A percentile compares a stretch with the other conserved stretches of the same genome.
Evolutionary conservation across 2,797 vertebrate genomes (phyloP).

Genomic region (Hylomyscus alleni): DNA sequence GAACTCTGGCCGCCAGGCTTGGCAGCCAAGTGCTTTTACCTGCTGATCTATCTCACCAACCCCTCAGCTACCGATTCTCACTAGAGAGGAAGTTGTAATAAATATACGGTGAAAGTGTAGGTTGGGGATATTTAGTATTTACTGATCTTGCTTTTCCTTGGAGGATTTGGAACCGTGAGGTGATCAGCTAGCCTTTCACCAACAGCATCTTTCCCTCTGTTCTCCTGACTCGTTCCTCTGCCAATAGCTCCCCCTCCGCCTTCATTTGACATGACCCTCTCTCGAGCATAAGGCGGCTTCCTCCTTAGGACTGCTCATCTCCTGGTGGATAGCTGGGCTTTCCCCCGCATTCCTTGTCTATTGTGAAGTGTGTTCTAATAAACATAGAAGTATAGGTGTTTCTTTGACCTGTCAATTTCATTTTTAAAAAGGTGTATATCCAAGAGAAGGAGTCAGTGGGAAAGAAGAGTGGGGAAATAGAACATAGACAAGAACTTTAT

Average conservation of each 20-base stretch:
- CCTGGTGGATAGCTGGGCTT: not conserved
- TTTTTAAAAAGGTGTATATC: not conserved
- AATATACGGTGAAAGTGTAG: not conserved
- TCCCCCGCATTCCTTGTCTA: too few relatives aligned
- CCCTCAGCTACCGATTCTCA: not conserved
- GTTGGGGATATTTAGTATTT: not conserved
- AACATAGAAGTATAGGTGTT: not conserved
- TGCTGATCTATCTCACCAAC: not conserved
- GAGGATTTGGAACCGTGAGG: not conserved
- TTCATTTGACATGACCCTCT: not conserved
- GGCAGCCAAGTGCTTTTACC: not conserved
- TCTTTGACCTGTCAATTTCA: not conserved
- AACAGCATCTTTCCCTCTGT: not conserved
- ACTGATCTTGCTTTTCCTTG: not conserved
- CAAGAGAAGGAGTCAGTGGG: not conserved
- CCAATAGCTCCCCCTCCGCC: not conserved
- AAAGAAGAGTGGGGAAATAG: not conserved
- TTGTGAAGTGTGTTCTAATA: not conserved
- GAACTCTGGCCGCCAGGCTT: not conserved
- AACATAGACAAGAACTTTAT: not conserved
- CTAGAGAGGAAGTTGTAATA: not conserved
- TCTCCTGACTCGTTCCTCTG: not conserved
- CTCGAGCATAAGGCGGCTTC: too few relatives aligned
- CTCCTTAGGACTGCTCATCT: too few relatives aligned
- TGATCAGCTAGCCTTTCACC: not conserved